Base-by-base conservation (phyloP, 2,888 invertebrate species). In the Eupsilia transversa region DNA sequence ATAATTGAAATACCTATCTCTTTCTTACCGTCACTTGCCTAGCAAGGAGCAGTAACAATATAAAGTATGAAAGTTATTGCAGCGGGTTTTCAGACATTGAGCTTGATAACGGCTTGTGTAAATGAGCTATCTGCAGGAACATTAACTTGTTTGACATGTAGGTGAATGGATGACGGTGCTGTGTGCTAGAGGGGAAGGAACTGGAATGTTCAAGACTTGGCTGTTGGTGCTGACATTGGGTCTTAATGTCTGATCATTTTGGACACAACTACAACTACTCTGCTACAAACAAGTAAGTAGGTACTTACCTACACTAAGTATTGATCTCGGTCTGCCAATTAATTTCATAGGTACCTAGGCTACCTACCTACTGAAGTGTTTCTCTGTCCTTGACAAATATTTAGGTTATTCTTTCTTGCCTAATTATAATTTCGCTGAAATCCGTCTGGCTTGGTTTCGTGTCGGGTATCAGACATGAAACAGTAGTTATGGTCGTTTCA, bases 401-500 rank as follows among this genome's bases (percentile, higher is more conserved):
- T 49, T 79, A 35, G 20, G n/a, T 43, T 43, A 63, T 67, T 64
- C n/a, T 46, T 46, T 35, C 30, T 63, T 61, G 63, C 33, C 56
- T 64, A 35, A 49, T 61, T 46, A 69, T 14, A 71, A 65, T 69
- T 75, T 65, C 41, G 49, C 61, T 72, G 83, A 75, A 69, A 63
- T 66, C 27, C 41, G 65, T 52, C 57, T 66, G 83, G 52, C 20
- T 66, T 23, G 46, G 60, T 57, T 79, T 84, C 85, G 74, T 84
- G 85, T 71, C 30, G 41, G 52, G 54, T 70, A 79, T 83, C 83
- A 76, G 75, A 76, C 79, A 49, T 78, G 60, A 70, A 74, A 41
- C 54, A 41, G 14, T 72, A n/a, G n/a, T n/a, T n/a, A 60, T 83
- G 83, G 80, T 72, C 77, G 30, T 23, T 35, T 61, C 74, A 80